Evolutionary conservation across 2,113 vertebrate species (phyloP).

Genomic region (Pavo muticus): DNA sequence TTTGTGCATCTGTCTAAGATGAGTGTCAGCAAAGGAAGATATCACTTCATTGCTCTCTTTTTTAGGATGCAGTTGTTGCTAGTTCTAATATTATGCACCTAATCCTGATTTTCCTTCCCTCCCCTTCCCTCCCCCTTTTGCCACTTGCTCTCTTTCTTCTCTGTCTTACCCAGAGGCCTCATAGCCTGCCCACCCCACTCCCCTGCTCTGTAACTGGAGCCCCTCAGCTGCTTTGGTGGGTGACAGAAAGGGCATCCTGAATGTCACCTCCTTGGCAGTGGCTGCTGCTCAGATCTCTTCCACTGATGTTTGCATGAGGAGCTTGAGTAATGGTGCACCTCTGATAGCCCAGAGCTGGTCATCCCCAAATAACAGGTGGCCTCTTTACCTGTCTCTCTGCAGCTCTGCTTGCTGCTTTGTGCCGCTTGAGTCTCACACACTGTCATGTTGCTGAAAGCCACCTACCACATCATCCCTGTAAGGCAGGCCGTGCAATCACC

Average conservation of each 20-base stretch:
- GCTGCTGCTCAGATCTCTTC: constrained; percentile 6
- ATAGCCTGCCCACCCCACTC: constrained; percentile 59
- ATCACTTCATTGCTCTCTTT: not conserved
- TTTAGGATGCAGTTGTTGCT: constrained; percentile 33
- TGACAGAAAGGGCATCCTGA: constrained; percentile 70
- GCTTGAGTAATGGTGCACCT: not conserved
- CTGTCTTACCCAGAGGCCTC: constrained; percentile 47
- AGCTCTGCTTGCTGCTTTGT: not conserved
- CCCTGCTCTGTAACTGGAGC: constrained; percentile 75
- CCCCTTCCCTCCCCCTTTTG: constrained; percentile 38
- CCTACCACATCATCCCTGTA: not conserved
- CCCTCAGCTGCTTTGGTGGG: constrained; percentile 75
- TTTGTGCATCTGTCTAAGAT: not conserved
- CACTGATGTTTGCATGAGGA: not conserved
- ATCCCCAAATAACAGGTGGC: not conserved
- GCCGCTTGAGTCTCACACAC: not conserved
- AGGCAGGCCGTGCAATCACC: not conserved
- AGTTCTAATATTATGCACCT: constrained; percentile 20
- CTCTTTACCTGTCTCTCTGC: not conserved
- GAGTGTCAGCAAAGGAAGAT: not conserved
- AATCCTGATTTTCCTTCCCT: constrained; percentile 16
- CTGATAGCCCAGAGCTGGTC: not conserved
- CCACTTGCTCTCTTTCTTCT: constrained; percentile 25
- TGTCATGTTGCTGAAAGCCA: not conserved
- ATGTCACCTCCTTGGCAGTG: constrained; percentile 24